Base-by-base conservation (phyloP, 2,888 invertebrate species). In the Sminthurinus aureus region DNA sequence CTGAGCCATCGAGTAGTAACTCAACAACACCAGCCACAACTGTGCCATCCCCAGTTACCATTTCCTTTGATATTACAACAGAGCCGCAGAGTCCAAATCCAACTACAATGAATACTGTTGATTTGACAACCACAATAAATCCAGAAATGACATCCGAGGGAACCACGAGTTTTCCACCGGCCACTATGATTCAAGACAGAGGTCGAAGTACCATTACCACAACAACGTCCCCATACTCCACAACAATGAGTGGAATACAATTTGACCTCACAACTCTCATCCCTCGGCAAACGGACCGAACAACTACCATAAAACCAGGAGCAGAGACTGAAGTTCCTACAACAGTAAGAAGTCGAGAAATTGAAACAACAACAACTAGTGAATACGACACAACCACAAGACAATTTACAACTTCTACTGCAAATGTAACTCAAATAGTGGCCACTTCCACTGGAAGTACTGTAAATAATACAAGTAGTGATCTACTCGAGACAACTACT, bases 261-360 rank as follows among this genome's bases (percentile, higher is more conserved):
- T 75, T 75, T 75, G 75, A 75, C 20, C 51, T 75, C 9, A 75
- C 75, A 0, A 75, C 75, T 50, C 75, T 51, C 12, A 75, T 51
- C 51, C 50, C 51, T 50, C 15, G 26, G 4, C 69, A 13, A n/a
- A 11, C 20, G 12, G 11, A n/a, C 64, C 64, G 66, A n/a, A 4
- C 66, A 3, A 66, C 4, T 6, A 58, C 18, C 58, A 38, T n/a
- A 52, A 52, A 52, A 52, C 52, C 9, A 52, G 52, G 52, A 52
- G 13, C 6, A 9, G 18, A 67, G 6, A n/a, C 67, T 69, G 9
- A 20, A n/a, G n/a, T 20, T 69, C 22, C 67, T 3, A 22, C n/a
- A 69, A 69, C 67, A 20, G 9, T n/a, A 15, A 20, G 2, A 22
- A 4, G 3, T 1, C 4, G 67, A n/a, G 67, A 69, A 38, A 12